These are phyloP conservation scores for Eubasilissa splendida DNA, from an alignment of 2,888 invertebrate species.

Conservation along the genomic window DNA sequence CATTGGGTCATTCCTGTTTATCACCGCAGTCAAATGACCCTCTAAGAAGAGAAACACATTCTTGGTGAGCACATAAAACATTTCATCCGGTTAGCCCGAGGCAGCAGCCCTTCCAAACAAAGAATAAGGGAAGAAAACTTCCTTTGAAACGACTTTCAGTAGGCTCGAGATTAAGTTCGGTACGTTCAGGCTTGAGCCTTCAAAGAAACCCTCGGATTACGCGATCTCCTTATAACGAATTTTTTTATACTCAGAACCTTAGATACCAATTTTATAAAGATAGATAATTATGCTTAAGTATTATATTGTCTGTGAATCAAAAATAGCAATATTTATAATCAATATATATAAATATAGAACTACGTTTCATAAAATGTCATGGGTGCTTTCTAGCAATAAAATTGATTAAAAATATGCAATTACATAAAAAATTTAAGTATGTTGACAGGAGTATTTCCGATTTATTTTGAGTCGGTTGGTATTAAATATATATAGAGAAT, in stretches of 20 bases:
- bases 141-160: conserved; percentile 44
- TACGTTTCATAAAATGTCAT: too few species aligned
- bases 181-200: conserved; percentile 16
- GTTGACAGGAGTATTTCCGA: too few species aligned
- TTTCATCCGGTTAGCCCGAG: conserved; percentile 32
- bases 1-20: conserved; percentile 17
- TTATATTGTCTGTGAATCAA: too few species aligned
- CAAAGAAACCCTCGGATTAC: conserved; percentile 2
- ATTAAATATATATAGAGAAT: too few species aligned
- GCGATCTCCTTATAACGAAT: not conserved
- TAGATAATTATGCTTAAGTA: too few species aligned
- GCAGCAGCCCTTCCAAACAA: conserved; percentile 30
- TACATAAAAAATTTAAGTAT: too few species aligned
- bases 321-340: too few species aligned
- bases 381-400: too few species aligned
- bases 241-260: not conserved
- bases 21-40: conserved; percentile 32
- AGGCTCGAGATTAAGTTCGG: conserved; percentile 52
- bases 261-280: too few species aligned
- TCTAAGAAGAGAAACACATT: conserved; percentile 44
- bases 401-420: too few species aligned
- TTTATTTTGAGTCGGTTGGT: too few species aligned
- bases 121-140: conserved; percentile 30
- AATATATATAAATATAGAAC: too few species aligned
- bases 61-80: conserved; percentile 42